phyloP scores from a whole-genome alignment of 2,888 invertebrate genomes.

The Nomada fabriciana region DNA sequence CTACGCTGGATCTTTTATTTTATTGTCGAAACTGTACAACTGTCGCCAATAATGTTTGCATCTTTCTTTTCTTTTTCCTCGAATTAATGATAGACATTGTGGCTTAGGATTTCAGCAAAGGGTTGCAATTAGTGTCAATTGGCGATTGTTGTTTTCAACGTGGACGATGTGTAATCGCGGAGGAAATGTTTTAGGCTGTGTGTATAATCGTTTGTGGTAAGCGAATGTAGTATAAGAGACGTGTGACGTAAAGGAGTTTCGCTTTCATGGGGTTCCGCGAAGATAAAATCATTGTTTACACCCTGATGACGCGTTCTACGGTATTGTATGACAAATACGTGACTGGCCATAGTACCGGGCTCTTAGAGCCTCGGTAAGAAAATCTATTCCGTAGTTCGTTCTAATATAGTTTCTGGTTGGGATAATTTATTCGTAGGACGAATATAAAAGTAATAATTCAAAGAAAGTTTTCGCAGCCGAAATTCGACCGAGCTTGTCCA shows the following conservation, averaged over 20 bases:
- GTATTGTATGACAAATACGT: constrained; percentile 36
- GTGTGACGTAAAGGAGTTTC: not conserved
- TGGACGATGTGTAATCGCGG: not conserved
- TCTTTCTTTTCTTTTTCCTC: not conserved
- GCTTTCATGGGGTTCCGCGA: constrained; percentile 17
- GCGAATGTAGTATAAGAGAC: too few species aligned
- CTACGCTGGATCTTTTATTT: constrained; percentile 1
- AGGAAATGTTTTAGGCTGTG: not conserved
- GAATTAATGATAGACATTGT: not conserved
- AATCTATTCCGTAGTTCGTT: not conserved
- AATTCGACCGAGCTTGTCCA: not conserved
- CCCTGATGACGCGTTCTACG: constrained; percentile 31
- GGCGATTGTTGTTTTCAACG: not conserved
- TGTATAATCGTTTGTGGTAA: too few species aligned
- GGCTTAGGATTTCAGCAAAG: not conserved
- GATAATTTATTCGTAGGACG: not conserved
- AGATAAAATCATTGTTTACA: constrained; percentile 40
- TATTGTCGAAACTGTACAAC: not conserved
- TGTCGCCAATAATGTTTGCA: not conserved
- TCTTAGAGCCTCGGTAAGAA: not conserved
- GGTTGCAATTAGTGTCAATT: not conserved
- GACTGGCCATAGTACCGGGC: constrained; percentile 13
- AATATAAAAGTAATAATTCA: too few species aligned
- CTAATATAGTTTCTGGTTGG: not conserved
- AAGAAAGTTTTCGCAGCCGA: not conserved